Conservation (phyloP, 2,113 vertebrate genomes). For the Platichthys flesus region DNA sequence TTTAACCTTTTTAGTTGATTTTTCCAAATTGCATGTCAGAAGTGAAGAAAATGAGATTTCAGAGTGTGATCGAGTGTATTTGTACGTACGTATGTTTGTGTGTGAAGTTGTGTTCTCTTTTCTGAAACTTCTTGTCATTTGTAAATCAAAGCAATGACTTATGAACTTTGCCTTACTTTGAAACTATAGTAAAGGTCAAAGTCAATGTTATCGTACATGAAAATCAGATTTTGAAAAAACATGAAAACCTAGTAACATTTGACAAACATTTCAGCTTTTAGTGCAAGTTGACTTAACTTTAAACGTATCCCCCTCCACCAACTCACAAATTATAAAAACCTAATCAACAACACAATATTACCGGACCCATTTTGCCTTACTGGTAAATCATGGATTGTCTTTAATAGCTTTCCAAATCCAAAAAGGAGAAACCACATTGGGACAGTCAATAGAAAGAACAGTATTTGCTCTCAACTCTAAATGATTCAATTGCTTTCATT, state of each 20-base stretch:
- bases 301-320: too few relatives aligned
- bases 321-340: too few relatives aligned
- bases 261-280: background rate
- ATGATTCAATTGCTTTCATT: slow-evolving; percentile 71
- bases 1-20: slow-evolving; percentile 34
- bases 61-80: background rate
- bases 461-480: slow-evolving; percentile 18
- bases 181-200: background rate
- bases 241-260: background rate
- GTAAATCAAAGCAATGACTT: slow-evolving; percentile 73
- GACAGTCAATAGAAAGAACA: background rate
- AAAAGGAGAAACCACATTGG: background rate
- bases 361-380: background rate
- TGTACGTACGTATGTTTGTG: background rate
- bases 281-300: background rate
- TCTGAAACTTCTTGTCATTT: slow-evolving; percentile 45
- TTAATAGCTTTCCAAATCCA: background rate
- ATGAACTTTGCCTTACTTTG: slow-evolving; percentile 34
- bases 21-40: slow-evolving; percentile 53
- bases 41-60: slow-evolving; percentile 22
- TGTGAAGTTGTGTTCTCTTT: background rate
- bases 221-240: background rate
- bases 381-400: background rate
- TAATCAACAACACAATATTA: too few relatives aligned
- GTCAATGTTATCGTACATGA: background rate